These are phyloP conservation scores for Eleutherodactylus coqui DNA, from an alignment of 2,797 vertebrate species.

Conservation along the genomic window DNA sequence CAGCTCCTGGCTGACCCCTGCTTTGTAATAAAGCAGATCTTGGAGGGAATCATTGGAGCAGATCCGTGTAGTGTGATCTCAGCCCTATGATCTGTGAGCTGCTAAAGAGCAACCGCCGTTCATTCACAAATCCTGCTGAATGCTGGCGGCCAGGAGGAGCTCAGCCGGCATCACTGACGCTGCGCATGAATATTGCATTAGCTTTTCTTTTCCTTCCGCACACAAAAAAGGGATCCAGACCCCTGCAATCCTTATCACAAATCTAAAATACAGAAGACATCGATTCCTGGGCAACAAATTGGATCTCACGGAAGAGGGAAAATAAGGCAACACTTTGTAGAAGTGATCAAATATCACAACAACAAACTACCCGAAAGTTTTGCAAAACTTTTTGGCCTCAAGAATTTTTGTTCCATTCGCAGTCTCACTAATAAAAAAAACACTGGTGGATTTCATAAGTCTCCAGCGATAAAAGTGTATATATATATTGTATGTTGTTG, in stretches of 20 bases:
- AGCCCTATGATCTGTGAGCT: conserved; percentile 81
- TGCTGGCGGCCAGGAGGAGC: conserved; percentile 74
- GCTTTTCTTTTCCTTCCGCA: neutral
- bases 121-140: conserved; percentile 84
- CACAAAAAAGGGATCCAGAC: conserved; percentile 29
- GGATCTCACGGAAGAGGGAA: too few relatives aligned
- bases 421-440: neutral
- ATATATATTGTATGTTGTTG: too few relatives aligned
- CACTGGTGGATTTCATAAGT: neutral
- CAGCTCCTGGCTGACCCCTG: conserved; percentile 75
- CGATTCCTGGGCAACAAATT: neutral
- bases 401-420: neutral
- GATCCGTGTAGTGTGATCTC: conserved; percentile 79
- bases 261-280: neutral
- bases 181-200: conserved; percentile 68
- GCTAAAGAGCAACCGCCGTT: conserved; percentile 77
- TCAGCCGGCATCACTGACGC: conserved; percentile 70
- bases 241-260: conserved; percentile 34
- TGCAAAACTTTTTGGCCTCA: neutral
- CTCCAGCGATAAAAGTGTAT: neutral
- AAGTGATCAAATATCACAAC: neutral
- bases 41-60: conserved; percentile 76
- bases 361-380: neutral
- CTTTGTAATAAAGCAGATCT: conserved; percentile 75
- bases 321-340: neutral